Evolutionary conservation across 2,888 invertebrate genomes (phyloP).

Genomic region (Nowickia ferox): DNA sequence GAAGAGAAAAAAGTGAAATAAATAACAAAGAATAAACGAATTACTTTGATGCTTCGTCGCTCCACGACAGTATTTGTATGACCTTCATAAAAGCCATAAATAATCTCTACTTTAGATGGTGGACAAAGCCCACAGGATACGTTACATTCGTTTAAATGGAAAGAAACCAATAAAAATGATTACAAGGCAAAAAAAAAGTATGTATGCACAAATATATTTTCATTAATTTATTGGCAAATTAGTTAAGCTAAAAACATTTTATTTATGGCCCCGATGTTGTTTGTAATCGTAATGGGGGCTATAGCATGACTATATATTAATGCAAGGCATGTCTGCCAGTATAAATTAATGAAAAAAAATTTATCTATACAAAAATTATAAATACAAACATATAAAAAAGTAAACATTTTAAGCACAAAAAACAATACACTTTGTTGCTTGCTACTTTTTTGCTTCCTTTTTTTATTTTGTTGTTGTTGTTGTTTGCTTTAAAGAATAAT

Average conservation of each 20-base stretch:
- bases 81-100: conserved; percentile 68
- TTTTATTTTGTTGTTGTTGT: too few species aligned
- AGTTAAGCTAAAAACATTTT: conserved; percentile 76
- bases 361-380: neutral
- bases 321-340: conserved; percentile 8
- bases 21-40: neutral
- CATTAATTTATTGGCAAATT: conserved; percentile 77
- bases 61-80: conserved; percentile 13
- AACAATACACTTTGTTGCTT: conserved; percentile 1
- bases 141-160: conserved; percentile 37
- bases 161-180: conserved; percentile 66
- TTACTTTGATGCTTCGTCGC: neutral
- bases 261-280: conserved; percentile 58
- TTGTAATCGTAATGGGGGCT: conserved; percentile 1
- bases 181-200: conserved; percentile 71
- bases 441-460: neutral
- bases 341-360: conserved; percentile 52
- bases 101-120: conserved; percentile 39
- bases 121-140: conserved; percentile 58
- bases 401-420: conserved; percentile 28
- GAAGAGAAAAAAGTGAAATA: neutral
- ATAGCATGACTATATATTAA: conserved; percentile 15
- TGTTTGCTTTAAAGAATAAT: conserved; percentile 56
- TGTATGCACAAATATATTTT: conserved; percentile 72
- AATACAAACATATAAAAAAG: conserved; percentile 2